phyloP scores from a whole-genome alignment of 2,797 vertebrate genomes.

The Acanthurus tractus region DNA sequence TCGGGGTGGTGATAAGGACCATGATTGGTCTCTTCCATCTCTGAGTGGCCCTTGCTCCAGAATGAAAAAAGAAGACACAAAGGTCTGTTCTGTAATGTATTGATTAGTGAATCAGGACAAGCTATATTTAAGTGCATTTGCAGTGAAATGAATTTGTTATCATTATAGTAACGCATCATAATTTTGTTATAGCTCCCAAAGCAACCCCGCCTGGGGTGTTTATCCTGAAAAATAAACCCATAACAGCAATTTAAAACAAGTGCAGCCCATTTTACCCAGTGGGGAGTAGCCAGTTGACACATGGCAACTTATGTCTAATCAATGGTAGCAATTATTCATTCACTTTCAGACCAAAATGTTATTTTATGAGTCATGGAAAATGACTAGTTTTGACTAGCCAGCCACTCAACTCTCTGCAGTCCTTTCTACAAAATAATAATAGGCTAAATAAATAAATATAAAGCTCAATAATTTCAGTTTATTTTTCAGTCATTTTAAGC shows the following conservation, averaged over 20 bases:
- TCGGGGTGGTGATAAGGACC: slow-evolving; percentile 60
- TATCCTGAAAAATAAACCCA: neutral
- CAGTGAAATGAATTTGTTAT: slow-evolving; percentile 32
- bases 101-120: slow-evolving; percentile 46
- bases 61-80: slow-evolving; percentile 16
- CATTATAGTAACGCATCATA: neutral
- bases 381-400: neutral
- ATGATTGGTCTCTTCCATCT: slow-evolving; percentile 66
- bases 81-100: slow-evolving; percentile 45
- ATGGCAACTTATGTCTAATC: neutral
- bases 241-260: slow-evolving; percentile 19
- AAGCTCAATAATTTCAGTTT: no score
- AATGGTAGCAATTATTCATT: slow-evolving; percentile 32
- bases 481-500: neutral
- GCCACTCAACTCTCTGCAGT: neutral
- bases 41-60: neutral
- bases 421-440: neutral
- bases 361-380: slow-evolving; percentile 9
- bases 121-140: slow-evolving; percentile 31
- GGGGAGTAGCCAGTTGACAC: slow-evolving; percentile 18
- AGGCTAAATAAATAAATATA: neutral
- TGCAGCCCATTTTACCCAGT: slow-evolving; percentile 18
- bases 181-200: slow-evolving; percentile 5
- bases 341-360: slow-evolving; percentile 4
- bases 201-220: neutral